Base-by-base conservation (phyloP, 2,888 invertebrate species). In the Sarcophaga carnaria region DNA sequence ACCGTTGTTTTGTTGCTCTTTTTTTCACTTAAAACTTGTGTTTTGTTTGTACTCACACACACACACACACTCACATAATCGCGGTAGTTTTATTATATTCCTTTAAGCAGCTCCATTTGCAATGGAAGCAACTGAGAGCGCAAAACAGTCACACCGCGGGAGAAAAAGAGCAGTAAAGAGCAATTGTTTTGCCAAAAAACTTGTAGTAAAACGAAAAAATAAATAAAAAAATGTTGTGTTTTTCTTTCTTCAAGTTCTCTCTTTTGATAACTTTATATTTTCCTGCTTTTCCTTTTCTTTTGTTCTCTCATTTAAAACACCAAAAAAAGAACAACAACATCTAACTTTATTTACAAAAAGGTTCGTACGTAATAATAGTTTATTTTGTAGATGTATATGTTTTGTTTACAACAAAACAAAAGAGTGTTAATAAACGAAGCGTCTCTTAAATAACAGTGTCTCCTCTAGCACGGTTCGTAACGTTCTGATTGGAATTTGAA, bases 391-490 rank as follows among this genome's bases (percentile, higher is more conserved):
- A 10, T 37, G 37, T 37, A 37, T 37, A 49, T 81, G 14, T 76
- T 74, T 69, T 74, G 17, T 67, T 62, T 37, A 37, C 37, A 37
- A 37, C 37, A 37, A 54, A 54, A 54, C 14, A 14, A 54, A 5
- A 54, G 14, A 14, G n/a, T 59, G 17, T 62, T 25, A 25, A 54
- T 49, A 10, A 54, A 49, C 49, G 14, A 10, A 20, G 49, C 22
- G 66, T 63, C 25, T n/a, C 72, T 60, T 22, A 79, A 71, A 81
- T 82, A 87, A 87, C 87, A 81, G 82, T 79, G 78, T 82, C 71
- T 76, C 59, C 84, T 84, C 78, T 79, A 84, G 79, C 81, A 82
- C 87, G 67, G 69, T 76, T 87, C 87, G 84, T 72, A 87, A 84
- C 76, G 84, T 87, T 87, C 87, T 87, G 80, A 86, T 81, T 84